phyloP scores from a whole-genome alignment of 2,797 vertebrate genomes.

The Myotis findleyi region DNA sequence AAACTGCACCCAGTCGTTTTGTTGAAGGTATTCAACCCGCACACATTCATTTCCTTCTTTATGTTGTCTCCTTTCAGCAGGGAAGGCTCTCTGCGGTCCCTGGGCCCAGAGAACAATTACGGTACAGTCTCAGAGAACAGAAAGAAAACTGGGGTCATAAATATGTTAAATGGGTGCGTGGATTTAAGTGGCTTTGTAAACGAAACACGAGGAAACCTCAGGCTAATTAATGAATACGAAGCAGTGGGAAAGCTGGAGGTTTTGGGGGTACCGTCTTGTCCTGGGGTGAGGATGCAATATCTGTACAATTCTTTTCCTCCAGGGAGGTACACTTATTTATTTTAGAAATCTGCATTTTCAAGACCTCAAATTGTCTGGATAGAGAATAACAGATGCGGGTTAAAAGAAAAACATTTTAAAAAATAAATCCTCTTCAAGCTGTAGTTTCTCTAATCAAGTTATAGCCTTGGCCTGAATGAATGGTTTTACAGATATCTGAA shows the following conservation, averaged over 20 bases:
- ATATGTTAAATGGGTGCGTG: constrained; percentile 96
- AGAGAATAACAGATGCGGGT: neutral
- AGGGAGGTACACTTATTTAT: constrained; percentile 46
- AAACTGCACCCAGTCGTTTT: constrained; percentile 93
- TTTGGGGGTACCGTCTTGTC: constrained; percentile 75
- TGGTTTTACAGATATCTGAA: neutral
- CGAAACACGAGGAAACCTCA: constrained; percentile 91
- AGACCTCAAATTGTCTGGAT: neutral
- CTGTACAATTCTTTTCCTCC: constrained; percentile 45
- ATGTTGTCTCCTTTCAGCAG: constrained; percentile 95
- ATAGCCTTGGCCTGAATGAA: constrained; percentile 2
- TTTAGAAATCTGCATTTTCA: neutral
- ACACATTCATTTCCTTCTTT: constrained; percentile 99
- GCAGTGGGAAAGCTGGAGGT: constrained; percentile 85
- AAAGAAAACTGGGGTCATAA: constrained; percentile 95
- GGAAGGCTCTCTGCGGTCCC: constrained; percentile 91
- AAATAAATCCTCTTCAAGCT: neutral
- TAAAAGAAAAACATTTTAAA: neutral
- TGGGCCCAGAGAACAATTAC: constrained; percentile 92
- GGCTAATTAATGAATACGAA: constrained; percentile 93
- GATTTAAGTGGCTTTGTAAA: constrained; percentile 96
- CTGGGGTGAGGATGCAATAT: neutral
- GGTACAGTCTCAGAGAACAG: constrained; percentile 93
- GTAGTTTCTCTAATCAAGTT: neutral
- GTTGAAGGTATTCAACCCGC: constrained; percentile 96